A percentile compares a stretch with the other conserved stretches of the same genome.
phyloP scores from a whole-genome alignment of 2,797 vertebrate species.

The Peromyscus eremicus region DNA sequence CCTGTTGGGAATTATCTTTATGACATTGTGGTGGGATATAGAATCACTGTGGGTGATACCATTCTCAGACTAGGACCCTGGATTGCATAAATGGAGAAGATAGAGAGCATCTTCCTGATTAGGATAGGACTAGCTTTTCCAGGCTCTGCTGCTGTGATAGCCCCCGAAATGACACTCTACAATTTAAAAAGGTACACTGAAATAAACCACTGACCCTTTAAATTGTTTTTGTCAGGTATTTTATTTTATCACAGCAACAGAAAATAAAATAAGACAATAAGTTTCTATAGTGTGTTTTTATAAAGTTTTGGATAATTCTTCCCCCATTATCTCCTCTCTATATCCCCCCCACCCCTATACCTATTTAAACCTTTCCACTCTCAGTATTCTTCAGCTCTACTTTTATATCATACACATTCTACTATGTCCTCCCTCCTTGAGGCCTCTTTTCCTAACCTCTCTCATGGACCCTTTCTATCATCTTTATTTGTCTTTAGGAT shows the following conservation, averaged over 20 bases:
- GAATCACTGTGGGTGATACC: background rate
- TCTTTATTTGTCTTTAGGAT: background rate
- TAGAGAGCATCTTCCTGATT: background rate
- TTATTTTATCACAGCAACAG: background rate
- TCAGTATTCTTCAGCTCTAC: background rate
- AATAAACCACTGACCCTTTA: background rate
- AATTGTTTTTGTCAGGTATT: background rate
- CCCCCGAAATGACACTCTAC: too few species aligned
- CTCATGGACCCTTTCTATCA: background rate
- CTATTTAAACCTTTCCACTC: rapidly evolving
- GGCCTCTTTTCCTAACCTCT: background rate
- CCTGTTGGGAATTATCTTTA: too few species aligned
- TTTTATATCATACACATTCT: background rate
- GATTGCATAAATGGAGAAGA: background rate
- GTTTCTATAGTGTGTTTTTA: background rate
- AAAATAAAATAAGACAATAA: background rate
- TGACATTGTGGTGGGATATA: background rate
- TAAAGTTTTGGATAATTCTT: background rate
- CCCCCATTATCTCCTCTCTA: too few species aligned
- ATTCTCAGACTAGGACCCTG: background rate
- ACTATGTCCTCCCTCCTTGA: too few species aligned
- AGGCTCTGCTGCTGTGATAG: background rate
- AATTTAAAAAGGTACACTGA: background rate
- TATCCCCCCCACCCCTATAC: rapidly evolving
- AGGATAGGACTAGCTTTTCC: too few species aligned